Evolutionary conservation across 1,140 invertebrate species (phyloP).

Genomic region (Drosophila littoralis): DNA sequence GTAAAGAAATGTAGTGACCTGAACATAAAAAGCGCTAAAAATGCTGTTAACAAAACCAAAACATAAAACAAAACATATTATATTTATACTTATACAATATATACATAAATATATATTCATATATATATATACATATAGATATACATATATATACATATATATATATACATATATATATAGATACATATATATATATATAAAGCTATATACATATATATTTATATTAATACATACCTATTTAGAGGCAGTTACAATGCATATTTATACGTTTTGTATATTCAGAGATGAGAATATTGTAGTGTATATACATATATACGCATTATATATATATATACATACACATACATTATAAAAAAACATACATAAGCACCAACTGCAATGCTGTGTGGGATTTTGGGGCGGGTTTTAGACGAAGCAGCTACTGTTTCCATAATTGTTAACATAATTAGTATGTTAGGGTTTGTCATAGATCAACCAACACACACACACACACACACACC

Average conservation of each 20-base stretch:
- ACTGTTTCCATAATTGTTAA: constrained; percentile 65
- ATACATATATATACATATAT: constrained; percentile 33
- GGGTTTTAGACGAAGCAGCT: constrained; percentile 35
- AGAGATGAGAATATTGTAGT: constrained; percentile 27
- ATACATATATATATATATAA: constrained; percentile 53
- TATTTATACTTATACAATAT: constrained; percentile 62
- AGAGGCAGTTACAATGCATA: constrained; percentile 55
- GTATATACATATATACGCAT: constrained; percentile 27
- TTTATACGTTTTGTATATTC: constrained; percentile 75
- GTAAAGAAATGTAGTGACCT: constrained; percentile 78
- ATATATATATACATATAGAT: constrained; percentile 27
- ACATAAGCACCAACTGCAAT: constrained; percentile 43
- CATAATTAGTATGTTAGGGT: constrained; percentile 40
- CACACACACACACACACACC: constrained; percentile 19
- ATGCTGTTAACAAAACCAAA: constrained; percentile 27
- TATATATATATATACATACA: constrained; percentile 12
- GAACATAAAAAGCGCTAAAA: constrained; percentile 39
- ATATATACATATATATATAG: constrained; percentile 33
- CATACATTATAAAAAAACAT: constrained; percentile 27
- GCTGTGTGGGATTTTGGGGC: constrained; percentile 54
- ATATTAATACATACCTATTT: constrained; percentile 43
- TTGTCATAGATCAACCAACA: constrained; percentile 34
- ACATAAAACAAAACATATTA: constrained; percentile 11
- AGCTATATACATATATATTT: constrained; percentile 25
- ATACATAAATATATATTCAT: constrained; percentile 19